Evolutionary conservation across 2,888 invertebrate genomes (phyloP).

Genomic region (Theristus sp.): DNA sequence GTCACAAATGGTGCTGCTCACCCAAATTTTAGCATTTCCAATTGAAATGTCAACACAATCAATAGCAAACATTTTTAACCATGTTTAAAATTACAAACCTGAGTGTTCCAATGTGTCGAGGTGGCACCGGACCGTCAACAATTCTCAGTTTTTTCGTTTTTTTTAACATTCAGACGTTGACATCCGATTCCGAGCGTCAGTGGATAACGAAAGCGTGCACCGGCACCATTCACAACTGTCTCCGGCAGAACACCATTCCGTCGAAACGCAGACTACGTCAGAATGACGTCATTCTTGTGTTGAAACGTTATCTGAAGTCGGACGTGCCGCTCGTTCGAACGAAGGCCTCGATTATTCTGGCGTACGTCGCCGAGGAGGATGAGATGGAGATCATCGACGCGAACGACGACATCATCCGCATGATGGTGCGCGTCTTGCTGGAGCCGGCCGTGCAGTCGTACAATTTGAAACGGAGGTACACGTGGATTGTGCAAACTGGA

Average conservation of each 20-base stretch:
- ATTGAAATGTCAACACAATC: too few species aligned
- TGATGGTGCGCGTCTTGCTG: background rate
- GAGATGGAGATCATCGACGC: slow-evolving; percentile 2
- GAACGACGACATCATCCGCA: background rate
- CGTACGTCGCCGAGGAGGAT: background rate
- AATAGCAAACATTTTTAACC: too few species aligned
- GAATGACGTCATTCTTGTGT: background rate
- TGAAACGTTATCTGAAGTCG: background rate
- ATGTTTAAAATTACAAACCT: too few species aligned
- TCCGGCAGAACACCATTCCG: background rate
- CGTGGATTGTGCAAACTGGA: too few species aligned
- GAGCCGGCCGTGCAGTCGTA: background rate
- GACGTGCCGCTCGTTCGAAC: background rate
- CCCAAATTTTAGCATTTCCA: too few species aligned
- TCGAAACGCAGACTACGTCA: background rate
- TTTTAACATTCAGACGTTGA: background rate
- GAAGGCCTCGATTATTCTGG: background rate
- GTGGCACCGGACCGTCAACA: too few species aligned
- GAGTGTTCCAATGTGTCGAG: too few species aligned
- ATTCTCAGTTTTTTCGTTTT: background rate
- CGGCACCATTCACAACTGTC: slow-evolving; percentile 2
- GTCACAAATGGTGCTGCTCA: too few species aligned
- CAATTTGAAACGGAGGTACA: too few species aligned
- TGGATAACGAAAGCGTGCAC: background rate
- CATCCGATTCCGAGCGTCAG: background rate